A percentile compares a stretch with the other conserved stretches of the same genome.
Conservation (phyloP, 2,113 vertebrate species). For the Melanocharis versteri region DNA sequence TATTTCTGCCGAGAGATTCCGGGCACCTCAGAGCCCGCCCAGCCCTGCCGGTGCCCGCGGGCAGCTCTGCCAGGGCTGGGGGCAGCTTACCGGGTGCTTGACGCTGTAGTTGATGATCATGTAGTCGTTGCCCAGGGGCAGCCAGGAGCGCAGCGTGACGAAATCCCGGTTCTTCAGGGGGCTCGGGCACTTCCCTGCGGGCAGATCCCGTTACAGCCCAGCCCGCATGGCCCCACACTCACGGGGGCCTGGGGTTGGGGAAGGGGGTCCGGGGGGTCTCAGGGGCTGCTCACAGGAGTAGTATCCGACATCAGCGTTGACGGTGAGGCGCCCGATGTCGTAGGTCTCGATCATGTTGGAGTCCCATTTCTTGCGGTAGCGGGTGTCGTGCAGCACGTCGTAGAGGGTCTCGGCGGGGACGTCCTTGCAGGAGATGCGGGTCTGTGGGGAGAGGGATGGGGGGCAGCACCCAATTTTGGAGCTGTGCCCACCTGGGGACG, state of each 20-base stretch:
- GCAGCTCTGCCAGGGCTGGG: not conserved
- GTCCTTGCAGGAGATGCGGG: conserved; percentile 85
- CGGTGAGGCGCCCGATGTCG: conserved; percentile 85
- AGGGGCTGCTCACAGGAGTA: conserved; percentile 83
- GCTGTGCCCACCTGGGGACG: accelerated
- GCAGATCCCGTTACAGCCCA: not conserved
- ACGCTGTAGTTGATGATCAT: conserved; percentile 92
- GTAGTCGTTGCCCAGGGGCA: conserved; percentile 85
- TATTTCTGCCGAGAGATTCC: conserved; percentile 73
- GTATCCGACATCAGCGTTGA: conserved; percentile 87
- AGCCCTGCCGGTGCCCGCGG: not conserved
- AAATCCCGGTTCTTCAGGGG: conserved; percentile 88
- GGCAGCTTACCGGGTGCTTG: conserved; percentile 77
- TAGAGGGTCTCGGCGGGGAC: conserved; percentile 83
- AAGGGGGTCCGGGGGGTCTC: not conserved
- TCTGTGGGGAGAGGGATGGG: conserved; percentile 57
- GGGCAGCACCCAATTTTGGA: not conserved
- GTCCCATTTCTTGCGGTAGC: conserved; percentile 89
- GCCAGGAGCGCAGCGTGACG: conserved; percentile 86
- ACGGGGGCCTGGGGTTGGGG: accelerated
- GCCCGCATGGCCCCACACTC: accelerated
- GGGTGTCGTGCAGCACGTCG: conserved; percentile 86
- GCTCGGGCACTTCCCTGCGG: conserved; percentile 73
- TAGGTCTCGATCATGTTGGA: conserved; percentile 89
- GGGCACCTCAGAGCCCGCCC: not conserved